Evolutionary conservation across 2,113 vertebrate genomes (phyloP).

Genomic region (Loxodonta africana): DNA sequence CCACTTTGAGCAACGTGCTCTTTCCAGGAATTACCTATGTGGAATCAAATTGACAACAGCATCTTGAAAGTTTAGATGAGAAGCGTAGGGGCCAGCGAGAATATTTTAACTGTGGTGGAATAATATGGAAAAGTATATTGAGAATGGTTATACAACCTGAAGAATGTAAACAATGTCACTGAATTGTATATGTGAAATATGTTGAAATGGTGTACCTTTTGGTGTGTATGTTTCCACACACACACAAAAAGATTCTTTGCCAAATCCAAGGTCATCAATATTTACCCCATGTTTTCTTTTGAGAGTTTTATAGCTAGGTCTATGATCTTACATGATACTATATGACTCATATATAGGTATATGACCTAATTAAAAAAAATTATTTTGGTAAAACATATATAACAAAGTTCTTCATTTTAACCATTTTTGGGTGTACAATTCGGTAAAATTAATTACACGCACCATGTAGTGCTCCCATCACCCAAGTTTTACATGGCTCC

Average conservation of each 20-base stretch:
- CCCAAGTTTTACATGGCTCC: neutral
- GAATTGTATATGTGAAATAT: neutral
- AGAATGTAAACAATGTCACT: neutral
- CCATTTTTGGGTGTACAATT: neutral
- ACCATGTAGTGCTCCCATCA: neutral
- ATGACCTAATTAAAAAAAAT: neutral
- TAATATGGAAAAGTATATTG: neutral
- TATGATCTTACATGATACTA: neutral
- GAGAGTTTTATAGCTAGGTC: neutral
- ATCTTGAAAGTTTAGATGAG: too few species aligned
- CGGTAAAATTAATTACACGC: neutral
- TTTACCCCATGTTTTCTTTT: neutral
- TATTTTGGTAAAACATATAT: neutral
- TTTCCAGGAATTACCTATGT: too few species aligned
- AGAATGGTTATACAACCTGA: neutral
- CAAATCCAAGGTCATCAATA: neutral
- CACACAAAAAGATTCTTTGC: neutral
- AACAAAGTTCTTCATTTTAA: neutral
- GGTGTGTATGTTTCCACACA: neutral
- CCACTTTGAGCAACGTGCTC: too few species aligned
- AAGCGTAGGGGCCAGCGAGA: too few species aligned
- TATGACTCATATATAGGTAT: too few species aligned
- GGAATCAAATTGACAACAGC: too few species aligned
- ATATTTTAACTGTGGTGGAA: too few species aligned
- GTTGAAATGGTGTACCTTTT: neutral